Base-by-base conservation (phyloP, 2,888 invertebrate species). In the Conus canariensis region DNA sequence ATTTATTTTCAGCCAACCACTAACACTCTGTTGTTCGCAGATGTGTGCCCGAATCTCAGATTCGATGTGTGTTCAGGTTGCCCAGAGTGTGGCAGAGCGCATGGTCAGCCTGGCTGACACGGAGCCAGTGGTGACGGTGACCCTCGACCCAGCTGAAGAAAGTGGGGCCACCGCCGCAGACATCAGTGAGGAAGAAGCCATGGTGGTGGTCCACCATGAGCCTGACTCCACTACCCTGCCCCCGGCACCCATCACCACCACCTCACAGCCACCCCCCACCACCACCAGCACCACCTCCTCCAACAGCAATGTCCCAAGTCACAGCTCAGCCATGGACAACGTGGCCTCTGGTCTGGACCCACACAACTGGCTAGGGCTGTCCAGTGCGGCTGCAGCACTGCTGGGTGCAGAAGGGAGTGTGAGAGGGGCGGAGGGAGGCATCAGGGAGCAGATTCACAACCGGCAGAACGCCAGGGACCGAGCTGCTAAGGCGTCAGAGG, bases 1-100 rank as follows among this genome's bases (percentile, higher is more conserved):
- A 45, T 45, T 45, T 45, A 45, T 45, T 45, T 45, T 45, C 45
- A 45, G 45, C 3, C 45, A 45, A 45, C 45, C 45, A 45, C 45
- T 45, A 45, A 45, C 45, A 45, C 45, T 45, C 45, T 1, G 45
- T 45, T 45, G 45, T 45, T 45, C 4, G 4, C 45, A 45, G 45
- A 45, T 45, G 45, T 45, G 45, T 45, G 45, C 45, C 45, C 45
- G 45, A 45, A 45, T 45, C 45, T 45, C 45, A 45, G 45, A 4
- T 45, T 45, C 45, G 45, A 45, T 64, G 16, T 80, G 7, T 86
- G 45, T 83, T 9, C 97, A 98, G 97, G 98, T 98, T 5, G 98
- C 98, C 19, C 98, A 98, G 96, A 98, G 98, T 89, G 98, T 99
- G 94, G 98, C 98, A 6, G 98, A 98, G 96, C 98, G 97, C 95